A percentile compares a stretch with the other conserved stretches of the same genome.
Conservation (phyloP, 2,888 invertebrate species). For the Dione vanillae region DNA sequence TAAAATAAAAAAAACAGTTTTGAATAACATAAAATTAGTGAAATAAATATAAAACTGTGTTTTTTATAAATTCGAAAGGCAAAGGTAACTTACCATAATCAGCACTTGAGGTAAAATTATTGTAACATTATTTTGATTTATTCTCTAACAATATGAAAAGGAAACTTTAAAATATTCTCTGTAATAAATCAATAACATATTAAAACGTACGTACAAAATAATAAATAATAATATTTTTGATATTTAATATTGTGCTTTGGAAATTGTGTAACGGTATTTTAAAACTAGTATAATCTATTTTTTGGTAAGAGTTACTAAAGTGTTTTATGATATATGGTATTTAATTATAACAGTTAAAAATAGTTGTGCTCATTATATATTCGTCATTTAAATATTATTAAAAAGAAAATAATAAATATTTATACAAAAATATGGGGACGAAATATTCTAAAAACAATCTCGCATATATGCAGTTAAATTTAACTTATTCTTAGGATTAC, state of each 20-base stretch:
- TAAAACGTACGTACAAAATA: slow-evolving; percentile 1
- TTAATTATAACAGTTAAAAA: neutral
- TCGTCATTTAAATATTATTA: neutral
- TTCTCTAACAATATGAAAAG: neutral
- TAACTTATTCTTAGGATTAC: too few relatives aligned
- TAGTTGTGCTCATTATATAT: neutral
- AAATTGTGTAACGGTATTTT: neutral
- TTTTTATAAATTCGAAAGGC: neutral
- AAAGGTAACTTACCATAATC: slow-evolving; percentile 4
- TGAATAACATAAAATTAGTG: too few relatives aligned
- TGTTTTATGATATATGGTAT: neutral
- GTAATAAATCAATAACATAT: neutral
- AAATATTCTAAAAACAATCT: too few relatives aligned
- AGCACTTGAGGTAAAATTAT: slow-evolving; percentile 7
- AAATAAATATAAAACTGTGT: neutral
- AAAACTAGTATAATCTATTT: slow-evolving; percentile 33
- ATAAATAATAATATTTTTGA: slow-evolving; percentile 10
- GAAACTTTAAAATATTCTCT: neutral
- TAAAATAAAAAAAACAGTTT: too few relatives aligned
- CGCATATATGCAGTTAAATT: too few relatives aligned
- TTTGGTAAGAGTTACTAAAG: slow-evolving; percentile 25
- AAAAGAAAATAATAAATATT: neutral
- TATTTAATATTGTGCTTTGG: slow-evolving; percentile 22
- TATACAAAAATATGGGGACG: too few relatives aligned
- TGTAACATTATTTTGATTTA: neutral